phyloP scores from a whole-genome alignment of 2,797 vertebrate species.

The Myotis myotis region DNA sequence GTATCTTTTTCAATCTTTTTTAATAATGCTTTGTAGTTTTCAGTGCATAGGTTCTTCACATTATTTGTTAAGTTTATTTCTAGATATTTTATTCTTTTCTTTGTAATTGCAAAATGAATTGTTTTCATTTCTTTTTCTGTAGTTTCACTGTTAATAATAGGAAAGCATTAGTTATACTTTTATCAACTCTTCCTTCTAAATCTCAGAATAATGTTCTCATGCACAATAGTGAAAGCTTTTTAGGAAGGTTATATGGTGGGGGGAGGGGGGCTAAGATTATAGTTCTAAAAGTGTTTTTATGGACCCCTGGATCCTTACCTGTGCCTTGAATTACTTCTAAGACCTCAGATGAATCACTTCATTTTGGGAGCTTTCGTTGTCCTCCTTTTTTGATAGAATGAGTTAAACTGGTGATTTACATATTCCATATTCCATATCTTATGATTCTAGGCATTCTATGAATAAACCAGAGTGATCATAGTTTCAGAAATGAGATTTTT shows the following conservation, averaged over 20 bases:
- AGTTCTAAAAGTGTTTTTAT: background rate
- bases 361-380: background rate
- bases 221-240: background rate
- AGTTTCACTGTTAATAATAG: background rate
- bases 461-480: background rate
- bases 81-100: background rate
- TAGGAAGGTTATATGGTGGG: background rate
- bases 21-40: background rate
- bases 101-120: background rate
- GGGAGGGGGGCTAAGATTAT: background rate
- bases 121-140: background rate
- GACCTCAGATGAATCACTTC: background rate
- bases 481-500: conserved; percentile 11
- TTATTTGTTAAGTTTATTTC: background rate
- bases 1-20: background rate
- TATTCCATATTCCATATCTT: background rate
- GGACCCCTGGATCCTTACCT: background rate
- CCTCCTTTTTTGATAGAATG: background rate
- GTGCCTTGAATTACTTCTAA: background rate
- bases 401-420: background rate
- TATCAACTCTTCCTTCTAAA: background rate
- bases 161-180: background rate
- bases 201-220: background rate
- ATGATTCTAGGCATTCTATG: background rate
- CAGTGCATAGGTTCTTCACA: background rate